Evolutionary conservation across 2,888 invertebrate species (phyloP), one percentile per base, ranked within the genome.

Genomic region (Xestia xanthographa): DNA sequence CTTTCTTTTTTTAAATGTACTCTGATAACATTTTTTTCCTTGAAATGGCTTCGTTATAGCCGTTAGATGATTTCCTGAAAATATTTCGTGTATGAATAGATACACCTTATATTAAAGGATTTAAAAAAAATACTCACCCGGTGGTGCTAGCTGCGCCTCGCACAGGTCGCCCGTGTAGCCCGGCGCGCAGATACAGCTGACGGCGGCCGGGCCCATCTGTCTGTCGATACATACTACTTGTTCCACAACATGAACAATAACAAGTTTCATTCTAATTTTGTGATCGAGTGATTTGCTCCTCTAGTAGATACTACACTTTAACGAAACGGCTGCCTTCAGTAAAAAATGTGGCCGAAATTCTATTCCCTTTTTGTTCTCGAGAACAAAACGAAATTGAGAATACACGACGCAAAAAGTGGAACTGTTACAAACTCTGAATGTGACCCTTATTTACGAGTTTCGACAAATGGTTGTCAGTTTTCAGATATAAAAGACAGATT

Each of bases 161-260:
- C 48, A 48, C 8, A 48, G 48, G 20, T 48, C 48, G 8, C 48
- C 48, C 8, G 48, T 48, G 48, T 20, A 48, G 20, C 20, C 48
- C 14, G 45, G 45, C 45, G 20, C 45, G 20, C 45, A 45, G 45
- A 45, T 45, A 45, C 45, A 45, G 45, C 45, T 45, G 45, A 45
- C 45, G 45, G 17, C 45, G 6, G 45, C 45, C 45, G 20, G 45
- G 6, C 45, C 45, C 45, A 45, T 45, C 45, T 98, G 98, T 91
- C 98, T 98, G 96, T 82, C 58, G 73, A 85, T 60, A 88, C 66
- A 87, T 66, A 53, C 34, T 75, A 70, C 66, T 66, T 14, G 14
- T 70, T 5, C 6, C 6, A 17, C 1, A 53, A 22, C 43, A 48
- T 5, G 5, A 38, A 58, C 20, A 58, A 58, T 4, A 2, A 58